These are phyloP conservation scores for Drosophila robusta DNA, from an alignment of 2,888 invertebrate species.

Conservation along the genomic window DNA sequence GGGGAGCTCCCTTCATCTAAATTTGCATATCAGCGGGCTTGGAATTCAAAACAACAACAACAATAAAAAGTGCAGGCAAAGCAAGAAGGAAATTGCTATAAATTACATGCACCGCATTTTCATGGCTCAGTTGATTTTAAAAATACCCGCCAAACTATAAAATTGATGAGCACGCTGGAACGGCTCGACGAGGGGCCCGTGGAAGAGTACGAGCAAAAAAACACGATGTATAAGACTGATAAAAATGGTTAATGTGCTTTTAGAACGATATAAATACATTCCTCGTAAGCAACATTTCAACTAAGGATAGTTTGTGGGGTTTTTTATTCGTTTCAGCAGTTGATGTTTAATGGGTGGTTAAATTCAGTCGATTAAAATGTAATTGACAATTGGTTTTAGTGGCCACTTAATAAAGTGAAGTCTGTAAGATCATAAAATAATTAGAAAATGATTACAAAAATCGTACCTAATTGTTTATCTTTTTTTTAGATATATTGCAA, in stretches of 20 bases:
- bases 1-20: constrained; percentile 13
- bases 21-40: constrained; percentile 57
- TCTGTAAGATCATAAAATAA: neutral
- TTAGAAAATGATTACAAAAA: neutral
- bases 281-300: neutral
- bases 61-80: constrained; percentile 53
- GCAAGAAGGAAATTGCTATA: constrained; percentile 70
- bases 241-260: constrained; percentile 8
- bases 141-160: constrained; percentile 34
- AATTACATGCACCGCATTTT: constrained; percentile 71
- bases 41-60: constrained; percentile 46
- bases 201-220: neutral
- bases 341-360: neutral
- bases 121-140: constrained; percentile 65
- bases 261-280: constrained; percentile 1
- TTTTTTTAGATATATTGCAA: no score
- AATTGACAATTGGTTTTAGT: neutral
- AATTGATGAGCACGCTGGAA: constrained; percentile 47
- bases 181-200: neutral
- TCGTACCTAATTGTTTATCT: no score
- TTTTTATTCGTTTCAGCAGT: neutral
- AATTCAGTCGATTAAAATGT: neutral
- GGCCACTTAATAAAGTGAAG: neutral
- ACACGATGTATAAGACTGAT: constrained; percentile 13
- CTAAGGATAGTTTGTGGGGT: neutral